Percentiles rank a stretch among this genome's conserved stretches.
phyloP scores from a whole-genome alignment of 2,797 vertebrate species.

The Selene dorsalis region DNA sequence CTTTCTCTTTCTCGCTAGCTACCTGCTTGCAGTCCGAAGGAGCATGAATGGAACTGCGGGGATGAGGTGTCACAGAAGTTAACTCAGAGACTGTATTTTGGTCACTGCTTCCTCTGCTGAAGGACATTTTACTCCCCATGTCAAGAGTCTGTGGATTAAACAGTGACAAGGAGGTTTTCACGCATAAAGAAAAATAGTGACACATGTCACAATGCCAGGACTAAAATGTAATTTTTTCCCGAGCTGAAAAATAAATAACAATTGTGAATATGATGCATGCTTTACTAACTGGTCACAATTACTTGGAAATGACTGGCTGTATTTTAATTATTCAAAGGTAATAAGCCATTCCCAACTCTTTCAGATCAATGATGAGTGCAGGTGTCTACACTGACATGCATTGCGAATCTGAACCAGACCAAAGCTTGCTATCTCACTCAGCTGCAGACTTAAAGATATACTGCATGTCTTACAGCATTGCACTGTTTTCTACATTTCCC shows the following conservation, averaged over 20 bases:
- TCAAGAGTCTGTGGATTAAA: constrained; percentile 72
- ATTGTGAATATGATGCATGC: background rate
- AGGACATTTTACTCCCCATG: constrained; percentile 82
- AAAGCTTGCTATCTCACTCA: background rate
- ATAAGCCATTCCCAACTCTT: background rate
- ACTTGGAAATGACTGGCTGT: background rate
- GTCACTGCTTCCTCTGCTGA: constrained; percentile 72
- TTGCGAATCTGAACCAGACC: background rate
- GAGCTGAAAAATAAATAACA: background rate
- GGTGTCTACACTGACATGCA: background rate
- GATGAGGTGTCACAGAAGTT: constrained; percentile 62
- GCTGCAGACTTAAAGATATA: background rate
- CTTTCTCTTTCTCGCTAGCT: constrained; percentile 36
- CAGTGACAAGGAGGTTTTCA: constrained; percentile 50
- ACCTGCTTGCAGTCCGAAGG: constrained; percentile 74
- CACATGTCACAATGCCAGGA: background rate
- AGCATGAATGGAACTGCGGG: constrained; percentile 51
- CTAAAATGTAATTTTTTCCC: background rate
- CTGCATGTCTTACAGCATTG: too few species aligned
- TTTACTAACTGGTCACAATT: background rate
- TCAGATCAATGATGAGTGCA: background rate
- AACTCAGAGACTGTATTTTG: constrained; percentile 73
- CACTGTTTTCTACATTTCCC: too few species aligned
- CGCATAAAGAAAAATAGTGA: constrained; percentile 8
- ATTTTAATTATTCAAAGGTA: background rate